Base-by-base conservation (phyloP, 2,797 vertebrate species). In the Potorous gilbertii region DNA sequence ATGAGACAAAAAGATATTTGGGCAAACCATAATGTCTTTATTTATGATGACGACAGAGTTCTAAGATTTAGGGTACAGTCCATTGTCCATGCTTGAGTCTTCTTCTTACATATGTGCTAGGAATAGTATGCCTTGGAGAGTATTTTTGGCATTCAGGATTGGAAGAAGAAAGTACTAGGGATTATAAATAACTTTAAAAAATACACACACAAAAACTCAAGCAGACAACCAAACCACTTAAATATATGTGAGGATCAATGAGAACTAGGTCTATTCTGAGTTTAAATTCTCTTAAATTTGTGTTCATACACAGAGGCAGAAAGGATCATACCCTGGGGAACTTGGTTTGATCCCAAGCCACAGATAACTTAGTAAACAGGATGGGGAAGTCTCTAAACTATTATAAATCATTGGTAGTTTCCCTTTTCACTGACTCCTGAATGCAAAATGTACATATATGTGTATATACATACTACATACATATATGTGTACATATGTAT, bases 231-330 rank as follows among this genome's bases (percentile, higher is more conserved):
- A 81, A 46, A 46, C 8, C 74, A 87, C 40, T 87, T 87, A 46
- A 87, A 87, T 87, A 50, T 87, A 46, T 87, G 74, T 87, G 21
- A 27, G 3, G 40, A 87, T 87, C 40, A 50, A 46, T 27, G 18
- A 50, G 74, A 27, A 87, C 40, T 4, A 0, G 27, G 27, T 87
- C 40, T 34, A 50, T 31, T 87, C 74, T 87, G 74, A 81, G 40
- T 50, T 74, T 74, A 40, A 74, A 74, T 74, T 74, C 46, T 92
- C 34, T 96, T 95, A 95, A 57, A 94, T 74, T 87, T 95, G 94
- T 91, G 55, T 54, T 96, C 62, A 92, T 27, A 29, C n/a, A 90
- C 11, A 87, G 92, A 10, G n/a, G 93, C 28, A 95, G 12, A 95
- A 56, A 91, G 74, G 74, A 40, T 27, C 74, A 87, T 87, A 50